Evolutionary conservation across 1,140 invertebrate genomes (phyloP), one percentile per base, ranked within the genome.

Genomic region (Calosoma granatense): DNA sequence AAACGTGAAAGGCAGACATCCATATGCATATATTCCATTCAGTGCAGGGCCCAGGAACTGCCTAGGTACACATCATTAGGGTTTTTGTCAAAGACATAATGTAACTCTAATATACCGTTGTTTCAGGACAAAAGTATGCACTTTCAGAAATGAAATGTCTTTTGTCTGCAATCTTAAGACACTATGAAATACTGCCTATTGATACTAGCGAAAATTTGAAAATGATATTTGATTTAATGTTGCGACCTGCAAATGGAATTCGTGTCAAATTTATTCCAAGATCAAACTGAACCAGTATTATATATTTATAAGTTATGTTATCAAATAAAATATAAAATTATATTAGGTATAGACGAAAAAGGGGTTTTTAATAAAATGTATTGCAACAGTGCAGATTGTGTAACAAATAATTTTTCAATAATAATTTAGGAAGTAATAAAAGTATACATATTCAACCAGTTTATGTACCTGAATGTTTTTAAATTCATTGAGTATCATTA

Each of bases 51-150:
- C 41, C 4, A 47, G 41, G 17, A 47, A 47, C 17, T 47, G 41
- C 41, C 67, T 69, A 58, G 43, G 2, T 20, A n/a, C n/a, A n/a
- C n/a, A n/a, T n/a, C n/a, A n/a, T n/a, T n/a, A n/a, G n/a, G n/a
- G n/a, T n/a, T n/a, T n/a, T n/a, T n/a, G n/a, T n/a, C n/a, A n/a
- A n/a, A n/a, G n/a, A n/a, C n/a, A n/a, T n/a, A n/a, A n/a, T n/a
- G n/a, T n/a, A n/a, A n/a, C n/a, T n/a, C n/a, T n/a, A n/a, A n/a
- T n/a, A n/a, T n/a, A n/a, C n/a, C n/a, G n/a, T 51, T 51, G 14
- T 62, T 62, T 4, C 21, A 74, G 71, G 74, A 52, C 75, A 76
- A 69, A 76, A 75, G 56, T 76, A 72, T 54, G 75, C 74, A 19
- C 72, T 75, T 63, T 61, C 75, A 47, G 70, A 74, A 56, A 60